Conservation (phyloP, 1,140 invertebrate genomes). For the Drosophila guanche region DNA sequence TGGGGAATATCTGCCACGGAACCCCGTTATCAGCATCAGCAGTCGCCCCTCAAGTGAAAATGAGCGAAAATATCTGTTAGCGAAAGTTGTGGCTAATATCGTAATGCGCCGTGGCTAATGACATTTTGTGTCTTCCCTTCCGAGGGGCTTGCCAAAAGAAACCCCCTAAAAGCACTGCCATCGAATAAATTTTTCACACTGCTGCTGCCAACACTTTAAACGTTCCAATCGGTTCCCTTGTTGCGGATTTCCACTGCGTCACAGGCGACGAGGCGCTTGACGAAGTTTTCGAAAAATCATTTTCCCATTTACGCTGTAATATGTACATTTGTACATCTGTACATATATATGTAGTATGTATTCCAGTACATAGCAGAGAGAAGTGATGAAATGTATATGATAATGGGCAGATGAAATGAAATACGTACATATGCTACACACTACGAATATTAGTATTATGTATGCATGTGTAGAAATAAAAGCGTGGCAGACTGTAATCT, state of each 20-base stretch:
- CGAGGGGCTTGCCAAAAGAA: no score
- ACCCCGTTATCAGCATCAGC: no score
- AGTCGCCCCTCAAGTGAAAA: no score
- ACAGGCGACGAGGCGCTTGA: conserved; percentile 22
- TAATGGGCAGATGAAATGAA: conserved; percentile 43
- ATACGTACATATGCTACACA: no score
- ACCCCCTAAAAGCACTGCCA: not conserved
- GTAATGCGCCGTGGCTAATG: no score
- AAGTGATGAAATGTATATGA: conserved; percentile 32
- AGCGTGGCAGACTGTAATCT: conserved; percentile 54
- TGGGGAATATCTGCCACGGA: no score
- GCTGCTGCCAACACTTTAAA: not conserved
- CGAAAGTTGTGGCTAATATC: no score
- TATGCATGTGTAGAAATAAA: conserved; percentile 11
- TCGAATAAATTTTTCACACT: no score
- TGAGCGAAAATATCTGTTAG: no score
- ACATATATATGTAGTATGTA: no score
- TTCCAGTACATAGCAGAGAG: not conserved
- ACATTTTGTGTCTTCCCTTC: no score
- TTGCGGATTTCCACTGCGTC: conserved; percentile 58
- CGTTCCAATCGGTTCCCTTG: conserved; percentile 26
- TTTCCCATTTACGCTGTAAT: conserved; percentile 25
- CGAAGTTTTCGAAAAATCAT: conserved; percentile 10
- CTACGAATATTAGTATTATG: not conserved
- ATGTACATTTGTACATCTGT: no score